Evolutionary conservation across 2,888 invertebrate species (phyloP), one percentile per base, ranked within the genome.

Genomic region (Lithophane ornitopus): DNA sequence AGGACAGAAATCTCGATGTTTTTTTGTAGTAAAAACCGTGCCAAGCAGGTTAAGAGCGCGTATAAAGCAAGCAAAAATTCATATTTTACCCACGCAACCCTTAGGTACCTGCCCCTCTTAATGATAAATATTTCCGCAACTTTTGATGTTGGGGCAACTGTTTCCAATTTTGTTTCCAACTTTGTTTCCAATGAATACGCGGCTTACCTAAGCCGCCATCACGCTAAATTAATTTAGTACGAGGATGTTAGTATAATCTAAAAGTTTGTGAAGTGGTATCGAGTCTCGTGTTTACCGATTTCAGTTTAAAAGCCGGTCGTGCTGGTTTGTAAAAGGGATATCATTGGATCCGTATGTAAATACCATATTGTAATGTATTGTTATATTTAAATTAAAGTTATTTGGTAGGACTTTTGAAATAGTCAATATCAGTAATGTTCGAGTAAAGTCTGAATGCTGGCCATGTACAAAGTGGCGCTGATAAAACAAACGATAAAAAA

Each of bases 291-390:
- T 78, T 66, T n/a, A 54, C 71, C 12, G 16, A 59, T 66, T 61
- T 14, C 56, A 78, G 41, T 72, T 61, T 61, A 41, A 78, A 46
- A 72, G n/a, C 14, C 22, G 41, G 16, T 49, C 41, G 14, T 66
- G 19, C 1, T 44, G 28, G 28, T 61, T 61, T 72, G 39, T 34
- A 28, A 56, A 67, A 62, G 3, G 54, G 39, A 49, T 65, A 54
- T n/a, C 26, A 44, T 63, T 58, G 9, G 11, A 44, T 49, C 22
- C 2, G 9, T 46, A 14, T 44, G 34, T 8, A 52, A 22, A n/a
- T 11, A 11, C 11, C n/a, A 52, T 22, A 22, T 16, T 19, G 49
- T 54, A 54, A 52, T 26, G 14, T n/a, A 26, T 26, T 44, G 26
- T 26, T 12, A 63, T 6, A 19, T 3, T 52, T 9, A 22, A 22